Evolutionary conservation across 1,140 invertebrate genomes (phyloP), one percentile per base, ranked within the genome.

Genomic region (Megalopta genalis): DNA sequence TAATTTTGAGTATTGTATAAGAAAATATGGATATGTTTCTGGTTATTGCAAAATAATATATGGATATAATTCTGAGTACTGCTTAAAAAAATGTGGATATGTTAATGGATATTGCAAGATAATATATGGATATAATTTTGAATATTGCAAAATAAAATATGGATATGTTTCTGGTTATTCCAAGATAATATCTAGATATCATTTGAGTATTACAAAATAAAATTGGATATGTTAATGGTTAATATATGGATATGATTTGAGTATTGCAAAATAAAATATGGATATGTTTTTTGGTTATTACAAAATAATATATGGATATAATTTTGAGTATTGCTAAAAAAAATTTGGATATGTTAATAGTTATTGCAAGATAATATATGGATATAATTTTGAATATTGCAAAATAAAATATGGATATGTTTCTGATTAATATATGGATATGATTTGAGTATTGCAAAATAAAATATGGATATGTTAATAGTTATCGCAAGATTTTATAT

Each of bases 311-410:
- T 39, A 25, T 54, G 18, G 8, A 49, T 68, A 60, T 32, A 16
- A 7, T 27, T 18, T 0, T 46, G 18, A 60, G 37, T 76, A 5
- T 67, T 59, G 18, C 39, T 59, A 32, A 46, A 52, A 18, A 52
- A 16, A 52, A 52, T 52, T 57, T 65, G 63, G 46, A 63, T 72
- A 27, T 49, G 18, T 16, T 7, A 32, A 16, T 59, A 16, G 65
- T 27, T 72, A 78, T 59, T 79, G 70, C 16, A 49, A 27, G 6
- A 25, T 23, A 59, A 18, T n/a, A 65, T 54, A 37, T 42, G 21
- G 5, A 21, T 69, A 62, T 25, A 9, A 5, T 32, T 23, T 0
- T 37, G 3, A 52, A 57, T 77, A 21, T 69, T 69, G 14, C 21
- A 63, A 16, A 63, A 18, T 25, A 21, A 14, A 37, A 37, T 77